phyloP scores from a whole-genome alignment of 2,888 invertebrate species.

The Drosophila neotestacea region DNA sequence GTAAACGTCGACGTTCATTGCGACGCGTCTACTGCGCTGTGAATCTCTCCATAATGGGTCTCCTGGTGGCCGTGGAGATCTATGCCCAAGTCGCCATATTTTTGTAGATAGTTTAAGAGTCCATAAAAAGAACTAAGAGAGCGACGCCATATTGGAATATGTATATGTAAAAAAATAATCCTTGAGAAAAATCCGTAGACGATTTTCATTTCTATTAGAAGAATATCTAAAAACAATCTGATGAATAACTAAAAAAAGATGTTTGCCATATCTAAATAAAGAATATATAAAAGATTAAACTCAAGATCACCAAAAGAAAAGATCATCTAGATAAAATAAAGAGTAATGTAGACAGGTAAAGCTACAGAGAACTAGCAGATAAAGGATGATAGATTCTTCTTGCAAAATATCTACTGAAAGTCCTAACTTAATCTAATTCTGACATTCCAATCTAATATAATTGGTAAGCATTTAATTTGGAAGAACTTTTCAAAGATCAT shows the following conservation, averaged over 20 bases:
- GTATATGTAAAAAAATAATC: not conserved
- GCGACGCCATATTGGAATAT: not conserved
- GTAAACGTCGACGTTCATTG: constrained; percentile 82
- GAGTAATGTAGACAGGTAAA: not conserved
- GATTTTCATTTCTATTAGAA: not conserved
- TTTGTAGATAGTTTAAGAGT: constrained; percentile 61
- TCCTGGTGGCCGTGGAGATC: constrained; percentile 84
- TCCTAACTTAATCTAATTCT: not conserved
- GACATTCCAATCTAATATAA: not conserved
- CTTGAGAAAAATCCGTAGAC: not conserved
- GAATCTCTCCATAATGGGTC: constrained; percentile 82
- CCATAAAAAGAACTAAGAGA: not conserved
- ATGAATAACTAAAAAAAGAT: not conserved
- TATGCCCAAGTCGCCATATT: constrained; percentile 84
- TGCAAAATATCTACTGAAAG: not conserved
- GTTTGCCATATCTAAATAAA: not conserved
- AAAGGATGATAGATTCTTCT: not conserved
- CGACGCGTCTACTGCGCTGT: constrained; percentile 84
- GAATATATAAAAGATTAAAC: not conserved
- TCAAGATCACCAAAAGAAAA: not conserved
- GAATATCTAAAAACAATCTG: not conserved
- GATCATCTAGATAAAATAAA: not conserved
- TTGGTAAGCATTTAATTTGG: not conserved
- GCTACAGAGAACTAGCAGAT: not conserved
- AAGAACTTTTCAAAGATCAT: not conserved